Conservation (phyloP, 2,797 vertebrate genomes). For the Urosaurus nigricauda region DNA sequence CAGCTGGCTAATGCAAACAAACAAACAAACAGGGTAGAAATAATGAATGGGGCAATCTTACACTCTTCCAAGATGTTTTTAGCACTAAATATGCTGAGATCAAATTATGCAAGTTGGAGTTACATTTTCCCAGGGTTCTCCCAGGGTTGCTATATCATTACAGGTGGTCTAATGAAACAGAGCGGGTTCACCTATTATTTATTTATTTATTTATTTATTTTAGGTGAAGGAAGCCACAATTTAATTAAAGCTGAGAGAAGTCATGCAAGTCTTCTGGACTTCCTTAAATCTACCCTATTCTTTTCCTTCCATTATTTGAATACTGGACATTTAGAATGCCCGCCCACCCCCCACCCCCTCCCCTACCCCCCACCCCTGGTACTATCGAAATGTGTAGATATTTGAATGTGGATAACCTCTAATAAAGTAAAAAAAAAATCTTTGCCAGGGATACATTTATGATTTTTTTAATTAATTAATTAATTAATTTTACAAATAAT, state of each 20-base stretch:
- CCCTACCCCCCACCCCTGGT: too few species aligned
- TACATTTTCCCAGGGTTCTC: background rate
- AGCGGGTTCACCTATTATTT: too few species aligned
- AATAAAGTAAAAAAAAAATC: background rate
- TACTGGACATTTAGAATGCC: background rate
- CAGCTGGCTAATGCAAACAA: conserved; percentile 21
- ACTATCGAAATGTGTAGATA: background rate
- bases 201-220: background rate
- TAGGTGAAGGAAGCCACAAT: background rate
- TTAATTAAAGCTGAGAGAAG: background rate
- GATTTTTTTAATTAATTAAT: too few species aligned
- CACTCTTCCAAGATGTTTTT: background rate
- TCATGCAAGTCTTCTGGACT: background rate
- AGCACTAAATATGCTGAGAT: background rate
- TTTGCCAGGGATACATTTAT: background rate
- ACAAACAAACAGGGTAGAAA: conserved; percentile 32
- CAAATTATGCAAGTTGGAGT: background rate
- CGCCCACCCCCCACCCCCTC: too few species aligned
- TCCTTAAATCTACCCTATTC: background rate
- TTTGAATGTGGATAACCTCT: background rate
- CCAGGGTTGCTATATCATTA: background rate
- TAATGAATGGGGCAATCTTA: conserved; percentile 12
- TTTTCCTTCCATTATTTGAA: background rate
- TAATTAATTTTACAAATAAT: background rate
- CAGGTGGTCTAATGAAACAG: too few species aligned